Percentiles rank a stretch among this genome's conserved stretches.
These are phyloP conservation scores for Neolamprologus modestus DNA, from an alignment of 2,113 vertebrate genomes.

Conservation along the genomic window DNA sequence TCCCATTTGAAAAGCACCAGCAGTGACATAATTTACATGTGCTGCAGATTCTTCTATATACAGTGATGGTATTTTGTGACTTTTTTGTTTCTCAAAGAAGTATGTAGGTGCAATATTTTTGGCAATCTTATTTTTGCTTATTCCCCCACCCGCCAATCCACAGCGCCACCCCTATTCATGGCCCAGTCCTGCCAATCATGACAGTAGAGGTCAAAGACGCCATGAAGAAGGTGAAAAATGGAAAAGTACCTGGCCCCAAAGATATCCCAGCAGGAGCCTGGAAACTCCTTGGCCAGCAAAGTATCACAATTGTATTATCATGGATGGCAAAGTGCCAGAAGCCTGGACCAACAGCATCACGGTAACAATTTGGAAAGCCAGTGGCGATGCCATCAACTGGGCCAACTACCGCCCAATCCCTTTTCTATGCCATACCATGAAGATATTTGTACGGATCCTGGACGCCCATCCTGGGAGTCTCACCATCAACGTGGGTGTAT, in stretches of 20 bases:
- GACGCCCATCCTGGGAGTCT: rapidly evolving
- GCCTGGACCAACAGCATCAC: not conserved
- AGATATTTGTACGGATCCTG: not conserved
- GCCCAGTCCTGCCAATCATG: not conserved
- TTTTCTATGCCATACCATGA: not conserved
- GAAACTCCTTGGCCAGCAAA: not conserved
- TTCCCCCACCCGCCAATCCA: rapidly evolving
- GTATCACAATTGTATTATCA: not conserved
- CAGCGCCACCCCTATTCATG: not conserved
- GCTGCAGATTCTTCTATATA: not conserved
- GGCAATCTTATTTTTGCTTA: not conserved
- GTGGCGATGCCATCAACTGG: not conserved
- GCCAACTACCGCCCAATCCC: not conserved
- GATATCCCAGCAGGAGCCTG: not conserved
- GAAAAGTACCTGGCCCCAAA: not conserved
- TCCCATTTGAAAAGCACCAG: no score
- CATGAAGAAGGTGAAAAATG: not conserved
- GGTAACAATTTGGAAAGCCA: not conserved
- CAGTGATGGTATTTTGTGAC: not conserved
- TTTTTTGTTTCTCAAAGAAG: not conserved
- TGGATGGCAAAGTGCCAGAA: not conserved
- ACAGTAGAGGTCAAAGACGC: not conserved
- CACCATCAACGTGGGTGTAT: not conserved
- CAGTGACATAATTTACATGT: no score
- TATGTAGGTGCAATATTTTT: not conserved